These are phyloP conservation scores for Typhlichthys eigenmanni DNA, from an alignment of 2,797 vertebrate species.

Conservation along the genomic window DNA sequence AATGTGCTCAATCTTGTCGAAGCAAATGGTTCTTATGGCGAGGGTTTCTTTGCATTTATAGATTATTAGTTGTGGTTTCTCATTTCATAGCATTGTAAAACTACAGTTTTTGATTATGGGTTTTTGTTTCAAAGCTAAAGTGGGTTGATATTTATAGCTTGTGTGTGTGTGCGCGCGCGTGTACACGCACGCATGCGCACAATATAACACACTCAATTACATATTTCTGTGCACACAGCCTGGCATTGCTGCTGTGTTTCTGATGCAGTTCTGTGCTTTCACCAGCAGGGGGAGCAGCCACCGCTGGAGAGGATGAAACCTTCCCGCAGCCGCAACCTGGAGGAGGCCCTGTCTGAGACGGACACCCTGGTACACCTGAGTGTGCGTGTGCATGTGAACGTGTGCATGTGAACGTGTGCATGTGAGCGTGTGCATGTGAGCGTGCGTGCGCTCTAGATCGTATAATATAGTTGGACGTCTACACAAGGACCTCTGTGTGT, in stretches of 20 bases:
- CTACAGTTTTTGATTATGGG: too few species aligned
- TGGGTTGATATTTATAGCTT: background rate
- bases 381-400: constrained; percentile 6
- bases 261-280: constrained; percentile 12
- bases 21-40: constrained; percentile 21
- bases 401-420: constrained; percentile 16
- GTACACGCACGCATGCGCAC: too few species aligned
- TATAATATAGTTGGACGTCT: too few species aligned
- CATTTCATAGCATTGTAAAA: constrained; percentile 7
- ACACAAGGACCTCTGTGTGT: constrained; percentile 17
- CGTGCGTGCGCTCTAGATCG: constrained; percentile 13
- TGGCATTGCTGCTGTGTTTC: background rate
- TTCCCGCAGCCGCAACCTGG: constrained; percentile 82
- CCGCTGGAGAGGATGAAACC: constrained; percentile 83
- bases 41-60: background rate
- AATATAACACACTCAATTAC: too few species aligned
- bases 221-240: too few species aligned
- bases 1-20: constrained; percentile 15
- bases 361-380: constrained; percentile 76
- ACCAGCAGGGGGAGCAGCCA: constrained; percentile 84
- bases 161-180: too few species aligned
- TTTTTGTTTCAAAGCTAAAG: background rate
- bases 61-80: constrained; percentile 8
- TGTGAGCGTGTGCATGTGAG: constrained; percentile 18
- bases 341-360: constrained; percentile 81